Evolutionary conservation across 1,140 invertebrate genomes (phyloP), one percentile per base, ranked within the genome.

Genomic region (Drosophila orosa): DNA sequence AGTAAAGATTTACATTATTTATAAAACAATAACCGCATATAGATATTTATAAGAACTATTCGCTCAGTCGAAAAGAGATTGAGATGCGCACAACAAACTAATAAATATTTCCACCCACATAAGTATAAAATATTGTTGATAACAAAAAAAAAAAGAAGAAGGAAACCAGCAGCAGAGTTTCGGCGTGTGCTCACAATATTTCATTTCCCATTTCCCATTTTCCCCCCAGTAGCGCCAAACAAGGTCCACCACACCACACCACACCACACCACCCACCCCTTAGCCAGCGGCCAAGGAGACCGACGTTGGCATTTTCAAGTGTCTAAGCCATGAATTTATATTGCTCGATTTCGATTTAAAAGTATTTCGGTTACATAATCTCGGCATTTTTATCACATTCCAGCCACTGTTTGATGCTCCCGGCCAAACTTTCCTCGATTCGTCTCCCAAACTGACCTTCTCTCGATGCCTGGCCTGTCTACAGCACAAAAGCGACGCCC

Each of bases 321-420:
- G 84, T 89, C 84, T 89, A 78, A 78, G 84, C 80, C 80, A 89
- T 89, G 85, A 89, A 89, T 89, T 89, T 89, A 89, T 89, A 89
- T 89, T 89, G 84, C 73, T 84, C 85, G 80, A 80, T 89, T 90
- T 89, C 85, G 85, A 90, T 80, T 87, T 81, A 73, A 86, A 87
- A 87, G 84, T 87, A 87, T 87, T 87, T 87, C 84, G 80, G 84
- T 89, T 87, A 87, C 63, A 87, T 89, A 87, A 87, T 84, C 85
- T 87, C 56, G 75, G 67, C 75, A 89, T 83, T 87, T 87, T 87
- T 82, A 85, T 84, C 81, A 72, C 81, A 85, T 85, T 86, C 82
- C 81, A 67, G 76, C 69, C 75, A 76, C 76, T 76, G 72, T 86
- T 73, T 85, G 80, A 80, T 85, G 77, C 50, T 66, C 55, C 52